A percentile compares a stretch with the other conserved stretches of the same genome.
Conservation (phyloP, 2,113 vertebrate genomes). For the Peromyscus maniculatus region DNA sequence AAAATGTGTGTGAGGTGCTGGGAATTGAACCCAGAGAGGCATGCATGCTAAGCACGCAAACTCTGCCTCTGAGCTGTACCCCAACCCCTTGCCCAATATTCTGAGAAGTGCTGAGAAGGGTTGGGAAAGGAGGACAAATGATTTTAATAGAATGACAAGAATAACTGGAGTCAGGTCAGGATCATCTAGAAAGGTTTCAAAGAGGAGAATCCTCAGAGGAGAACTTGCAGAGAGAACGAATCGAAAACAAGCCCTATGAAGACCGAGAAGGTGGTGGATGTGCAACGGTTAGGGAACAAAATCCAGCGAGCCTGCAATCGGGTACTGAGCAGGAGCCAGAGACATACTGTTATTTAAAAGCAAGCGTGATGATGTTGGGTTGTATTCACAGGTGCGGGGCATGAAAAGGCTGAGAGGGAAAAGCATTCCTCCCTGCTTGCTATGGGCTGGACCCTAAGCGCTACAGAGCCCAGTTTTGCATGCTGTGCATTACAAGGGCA, state of each 20-base stretch:
- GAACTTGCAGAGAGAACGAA: background rate
- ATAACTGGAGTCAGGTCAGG: conserved; percentile 41
- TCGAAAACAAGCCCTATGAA: background rate
- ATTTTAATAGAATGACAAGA: conserved; percentile 38
- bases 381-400: conserved; percentile 5
- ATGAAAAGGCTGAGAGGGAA: background rate
- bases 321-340: background rate
- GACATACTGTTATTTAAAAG: conserved; percentile 38
- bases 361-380: background rate
- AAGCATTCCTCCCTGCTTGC: conserved; percentile 15
- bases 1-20: background rate
- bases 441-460: background rate
- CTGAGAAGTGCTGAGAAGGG: background rate
- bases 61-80: background rate
- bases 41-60: background rate
- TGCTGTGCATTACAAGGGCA: background rate
- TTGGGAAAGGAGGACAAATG: conserved; percentile 10
- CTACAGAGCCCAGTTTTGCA: background rate
- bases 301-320: background rate
- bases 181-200: conserved; percentile 48
- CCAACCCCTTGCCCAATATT: background rate
- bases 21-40: background rate
- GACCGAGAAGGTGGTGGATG: background rate
- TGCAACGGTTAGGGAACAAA: conserved; percentile 32
- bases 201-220: conserved; percentile 26